phyloP scores from a whole-genome alignment of 2,797 vertebrate genomes.

The Australoheros facetus region DNA sequence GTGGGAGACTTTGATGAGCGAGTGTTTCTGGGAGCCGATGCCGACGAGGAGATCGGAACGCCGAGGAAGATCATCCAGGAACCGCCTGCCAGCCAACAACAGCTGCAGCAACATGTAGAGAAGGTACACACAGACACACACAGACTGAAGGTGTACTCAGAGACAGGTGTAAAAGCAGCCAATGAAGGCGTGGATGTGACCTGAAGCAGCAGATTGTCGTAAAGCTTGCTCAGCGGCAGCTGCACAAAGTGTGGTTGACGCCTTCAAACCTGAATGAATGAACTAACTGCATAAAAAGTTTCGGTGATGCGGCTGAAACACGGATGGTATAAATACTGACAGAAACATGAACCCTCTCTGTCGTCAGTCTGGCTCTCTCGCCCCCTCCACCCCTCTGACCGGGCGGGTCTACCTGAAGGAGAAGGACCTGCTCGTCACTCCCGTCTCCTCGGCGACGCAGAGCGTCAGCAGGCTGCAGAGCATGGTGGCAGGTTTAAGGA shows the following conservation, averaged over 20 bases:
- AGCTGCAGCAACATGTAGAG: slow-evolving; percentile 90
- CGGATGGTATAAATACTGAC: background rate
- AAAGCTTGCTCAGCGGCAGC: background rate
- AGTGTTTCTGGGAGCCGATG: slow-evolving; percentile 93
- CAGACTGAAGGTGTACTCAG: background rate
- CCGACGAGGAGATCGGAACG: slow-evolving; percentile 96
- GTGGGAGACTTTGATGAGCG: slow-evolving; percentile 98
- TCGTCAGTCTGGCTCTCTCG: slow-evolving; percentile 86
- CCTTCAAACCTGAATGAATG: background rate
- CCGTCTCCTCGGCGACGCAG: slow-evolving; percentile 94
- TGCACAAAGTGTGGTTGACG: fast-evolving
- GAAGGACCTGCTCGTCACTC: slow-evolving; percentile 90
- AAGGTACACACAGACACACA: slow-evolving; percentile 79
- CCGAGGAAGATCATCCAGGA: slow-evolving; percentile 84
- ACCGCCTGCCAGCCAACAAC: slow-evolving; percentile 70
- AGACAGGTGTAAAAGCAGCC: fast-evolving
- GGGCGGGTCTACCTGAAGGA: slow-evolving; percentile 93
- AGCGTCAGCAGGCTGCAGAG: slow-evolving; percentile 93
- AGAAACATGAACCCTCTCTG: background rate
- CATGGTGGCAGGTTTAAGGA: slow-evolving; percentile 89
- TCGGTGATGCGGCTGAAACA: background rate
- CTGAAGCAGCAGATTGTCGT: background rate
- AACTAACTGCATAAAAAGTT: background rate
- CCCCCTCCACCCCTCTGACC: slow-evolving; percentile 95
- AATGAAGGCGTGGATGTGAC: background rate